Evolutionary conservation across 2,888 invertebrate genomes (phyloP).

Genomic region (Microplitis deprimator): DNA sequence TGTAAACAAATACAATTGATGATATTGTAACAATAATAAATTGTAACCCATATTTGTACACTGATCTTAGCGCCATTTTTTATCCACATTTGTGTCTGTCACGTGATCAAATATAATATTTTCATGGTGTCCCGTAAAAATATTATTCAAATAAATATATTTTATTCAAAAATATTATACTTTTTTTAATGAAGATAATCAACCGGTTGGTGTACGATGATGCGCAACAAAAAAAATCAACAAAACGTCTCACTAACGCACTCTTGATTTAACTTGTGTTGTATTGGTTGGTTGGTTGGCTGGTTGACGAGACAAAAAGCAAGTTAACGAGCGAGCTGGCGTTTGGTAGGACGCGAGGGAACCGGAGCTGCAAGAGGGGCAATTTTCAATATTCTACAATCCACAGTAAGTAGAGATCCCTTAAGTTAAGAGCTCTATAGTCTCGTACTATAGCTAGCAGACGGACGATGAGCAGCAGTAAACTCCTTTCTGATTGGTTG

Average conservation of each 20-base stretch:
- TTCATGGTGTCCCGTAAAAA: constrained; percentile 56
- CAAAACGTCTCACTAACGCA: constrained; percentile 19
- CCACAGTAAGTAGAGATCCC: constrained; percentile 75
- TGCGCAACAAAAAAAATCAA: neutral
- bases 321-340: constrained; percentile 64
- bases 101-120: constrained; percentile 75
- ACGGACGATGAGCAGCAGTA: neutral
- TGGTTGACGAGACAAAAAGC: constrained; percentile 66
- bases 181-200: neutral
- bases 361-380: constrained; percentile 59
- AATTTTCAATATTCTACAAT: constrained; percentile 69
- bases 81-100: constrained; percentile 69
- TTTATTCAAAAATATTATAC: neutral
- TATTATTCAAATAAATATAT: neutral
- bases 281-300: constrained; percentile 25
- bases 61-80: constrained; percentile 77
- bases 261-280: constrained; percentile 40
- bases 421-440: constrained; percentile 69
- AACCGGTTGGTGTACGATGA: neutral
- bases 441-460: constrained; percentile 65
- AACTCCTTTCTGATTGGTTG: constrained; percentile 78
- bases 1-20: constrained; percentile 87
- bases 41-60: constrained; percentile 75
- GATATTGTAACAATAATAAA: constrained; percentile 76
- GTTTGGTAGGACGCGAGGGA: constrained; percentile 76